Conservation (phyloP, 1,140 invertebrate genomes). For the Procambarus virginalis region DNA sequence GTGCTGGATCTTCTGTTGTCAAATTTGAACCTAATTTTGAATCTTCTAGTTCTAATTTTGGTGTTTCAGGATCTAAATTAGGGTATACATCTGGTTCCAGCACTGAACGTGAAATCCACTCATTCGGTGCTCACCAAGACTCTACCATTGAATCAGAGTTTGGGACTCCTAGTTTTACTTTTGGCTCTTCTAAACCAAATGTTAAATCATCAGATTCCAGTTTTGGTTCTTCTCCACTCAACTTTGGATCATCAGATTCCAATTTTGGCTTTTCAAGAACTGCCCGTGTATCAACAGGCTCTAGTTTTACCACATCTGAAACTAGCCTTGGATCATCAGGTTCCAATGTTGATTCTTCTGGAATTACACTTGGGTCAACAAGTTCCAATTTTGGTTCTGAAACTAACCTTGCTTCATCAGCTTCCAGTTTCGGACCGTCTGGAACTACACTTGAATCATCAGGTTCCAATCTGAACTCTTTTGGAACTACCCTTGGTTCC, state of each 20-base stretch:
- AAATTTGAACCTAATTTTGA: background rate
- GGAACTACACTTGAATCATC: background rate
- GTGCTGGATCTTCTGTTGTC: background rate
- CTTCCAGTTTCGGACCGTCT: background rate
- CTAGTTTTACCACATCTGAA: background rate
- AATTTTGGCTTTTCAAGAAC: background rate
- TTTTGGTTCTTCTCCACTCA: background rate
- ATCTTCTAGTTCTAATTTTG: background rate
- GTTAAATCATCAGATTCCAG: background rate
- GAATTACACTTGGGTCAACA: background rate
- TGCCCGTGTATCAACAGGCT: background rate
- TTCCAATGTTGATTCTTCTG: background rate
- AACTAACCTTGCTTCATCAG: background rate
- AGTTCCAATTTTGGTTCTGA: background rate
- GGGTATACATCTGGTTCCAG: no score
- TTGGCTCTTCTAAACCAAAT: background rate
- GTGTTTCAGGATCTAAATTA: background rate
- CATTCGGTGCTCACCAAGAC: no score
- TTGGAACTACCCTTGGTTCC: background rate
- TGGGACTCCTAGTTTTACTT: background rate
- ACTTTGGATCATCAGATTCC: background rate
- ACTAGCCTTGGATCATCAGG: no score
- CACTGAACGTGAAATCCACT: no score
- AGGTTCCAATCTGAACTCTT: background rate
- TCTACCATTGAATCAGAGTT: background rate